phyloP scores from a whole-genome alignment of 2,888 invertebrate genomes.

The Cheilosia pagana region DNA sequence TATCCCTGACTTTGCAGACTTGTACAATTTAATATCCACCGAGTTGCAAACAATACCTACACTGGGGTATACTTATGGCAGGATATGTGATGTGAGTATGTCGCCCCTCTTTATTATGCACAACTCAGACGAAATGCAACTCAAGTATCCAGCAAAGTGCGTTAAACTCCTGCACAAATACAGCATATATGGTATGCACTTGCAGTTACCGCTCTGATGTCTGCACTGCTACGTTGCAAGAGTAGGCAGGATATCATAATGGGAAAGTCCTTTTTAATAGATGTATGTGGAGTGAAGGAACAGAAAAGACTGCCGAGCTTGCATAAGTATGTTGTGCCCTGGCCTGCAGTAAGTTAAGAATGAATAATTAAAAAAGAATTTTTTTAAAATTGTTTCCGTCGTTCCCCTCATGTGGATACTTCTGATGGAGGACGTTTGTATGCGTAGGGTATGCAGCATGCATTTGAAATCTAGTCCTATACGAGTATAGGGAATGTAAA shows the following conservation, averaged over 20 bases:
- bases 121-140: conserved; percentile 51
- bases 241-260: conserved; percentile 64
- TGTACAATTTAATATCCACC: conserved; percentile 20
- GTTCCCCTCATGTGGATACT: conserved; percentile 25
- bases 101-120: conserved; percentile 30
- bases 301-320: not conserved
- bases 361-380: conserved; percentile 72
- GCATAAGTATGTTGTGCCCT: conserved; percentile 1
- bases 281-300: not conserved
- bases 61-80: not conserved
- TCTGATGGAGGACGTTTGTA: not conserved
- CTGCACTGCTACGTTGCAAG: conserved; percentile 45
- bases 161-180: conserved; percentile 69
- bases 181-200: conserved; percentile 12
- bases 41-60: conserved; percentile 8
- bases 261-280: conserved; percentile 68
- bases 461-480: not conserved
- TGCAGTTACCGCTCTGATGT: conserved; percentile 41
- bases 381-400: conserved; percentile 65
- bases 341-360: conserved; percentile 48
- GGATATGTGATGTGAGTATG: not conserved
- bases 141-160: conserved; percentile 69
- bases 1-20: conserved; percentile 8
- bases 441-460: too few relatives aligned
- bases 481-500: not conserved